Base-by-base conservation (phyloP, 2,888 invertebrate species). In the Mayetiola destructor region DNA sequence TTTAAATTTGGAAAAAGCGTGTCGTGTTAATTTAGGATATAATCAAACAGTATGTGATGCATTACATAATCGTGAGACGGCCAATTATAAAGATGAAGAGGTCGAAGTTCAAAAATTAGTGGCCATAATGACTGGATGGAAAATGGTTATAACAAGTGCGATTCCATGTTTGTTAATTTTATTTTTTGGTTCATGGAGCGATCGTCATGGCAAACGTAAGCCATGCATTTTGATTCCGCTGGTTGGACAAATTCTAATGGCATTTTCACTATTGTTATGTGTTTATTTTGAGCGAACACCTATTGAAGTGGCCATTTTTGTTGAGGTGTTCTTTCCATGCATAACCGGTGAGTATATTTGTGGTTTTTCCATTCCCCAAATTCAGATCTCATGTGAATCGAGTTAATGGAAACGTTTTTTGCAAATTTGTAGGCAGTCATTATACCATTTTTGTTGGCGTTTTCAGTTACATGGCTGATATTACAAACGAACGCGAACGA, bases 361-460 rank as follows among this genome's bases (percentile, higher is more conserved):
- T 40, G 29, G 12, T 16, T 1, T n/a, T 27, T 3, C n/a, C 30
- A 29, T 29, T n/a, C n/a, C n/a, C n/a, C n/a, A n/a, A 32, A 6
- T 9, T 32, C 32, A 32, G 32, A 32, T 32, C 32, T 9, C 6
- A 32, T 32, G 32, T 12, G 8, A 12, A 32, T 52, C 4, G n/a
- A 29, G 23, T 10, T 10, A 12, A 39, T 12, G 12, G 6, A 32
- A 32, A 32, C 32, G 12, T 27, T 40, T 56, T 23, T 18, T 37
- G 36, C 18, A 4, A 29, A 18, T 23, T 48, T 18, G 1, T 23
- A 59, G 85, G 88, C 10, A 88, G 88, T 9, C 88, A 88, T 88
- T 87, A 88, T 68, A 88, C 88, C 30, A 88, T 88, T 88, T 82
- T 89, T 64, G 88, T 89, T 88, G 88, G 88, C 20, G 82, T 90